Evolutionary conservation across 2,113 vertebrate species (phyloP), one percentile per base, ranked within the genome.

Genomic region (Felis chaus): DNA sequence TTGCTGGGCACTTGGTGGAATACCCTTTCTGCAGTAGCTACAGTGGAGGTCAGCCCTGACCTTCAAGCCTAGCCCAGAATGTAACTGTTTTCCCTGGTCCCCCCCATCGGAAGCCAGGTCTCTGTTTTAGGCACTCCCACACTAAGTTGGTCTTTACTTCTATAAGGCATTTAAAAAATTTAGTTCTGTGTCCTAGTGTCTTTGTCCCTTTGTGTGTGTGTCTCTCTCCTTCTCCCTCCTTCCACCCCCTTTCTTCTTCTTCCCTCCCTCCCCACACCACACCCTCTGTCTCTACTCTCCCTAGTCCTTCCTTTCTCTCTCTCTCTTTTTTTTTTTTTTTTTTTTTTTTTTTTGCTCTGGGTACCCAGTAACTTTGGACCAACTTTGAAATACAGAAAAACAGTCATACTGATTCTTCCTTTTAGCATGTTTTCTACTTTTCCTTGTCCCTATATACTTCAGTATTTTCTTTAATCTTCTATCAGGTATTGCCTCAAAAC

Each of bases 341-440:
- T 73, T 71, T 80, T 15, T 33, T 57, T 79, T 23, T 57, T 81
- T 65, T 82, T 87, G 31, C 48, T 90, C 2, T 69, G 61, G 15
- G 69, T 88, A 10, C 33, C 57, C 18, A 73, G 2, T 63, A 95
- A 88, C 68, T 91, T 45, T 82, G 50, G 76, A 39, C 19, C 79
- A 83, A 31, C 61, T 73, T 53, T 79, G 12, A 93, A 53, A 65
- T 71, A 27, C 69, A 85, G 61, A 79, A 33, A 71, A n/a, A 89
- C 3, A 50, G 68, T 89, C 36, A 27, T 85, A 48, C 57, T 71
- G 63, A 80, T 63, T 82, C 23, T 90, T 93, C 86, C 33, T 73
- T 61, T 89, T 23, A 87, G 19, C 15, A 57, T 69, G 19, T 94
- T 93, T 93, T 93, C 33, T 86, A 45, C 7, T 65, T 96, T 94